These are phyloP conservation scores for Sinocyclocheilus anophthalmus DNA, from an alignment of 2,113 vertebrate genomes.

Conservation along the genomic window DNA sequence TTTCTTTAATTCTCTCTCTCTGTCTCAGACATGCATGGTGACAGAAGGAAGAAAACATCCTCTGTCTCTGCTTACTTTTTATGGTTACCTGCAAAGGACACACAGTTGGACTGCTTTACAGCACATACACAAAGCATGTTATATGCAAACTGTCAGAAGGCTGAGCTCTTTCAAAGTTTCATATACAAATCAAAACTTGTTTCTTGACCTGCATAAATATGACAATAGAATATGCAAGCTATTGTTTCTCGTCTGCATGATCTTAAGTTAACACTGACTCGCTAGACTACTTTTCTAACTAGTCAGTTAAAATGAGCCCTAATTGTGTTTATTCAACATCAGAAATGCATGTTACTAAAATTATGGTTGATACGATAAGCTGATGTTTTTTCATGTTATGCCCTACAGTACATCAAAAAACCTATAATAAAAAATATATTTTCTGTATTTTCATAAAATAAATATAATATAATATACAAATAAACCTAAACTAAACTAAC, in stretches of 20 bases:
- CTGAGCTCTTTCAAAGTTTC: neutral
- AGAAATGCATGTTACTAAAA: neutral
- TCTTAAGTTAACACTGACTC: neutral
- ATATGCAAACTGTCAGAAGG: neutral
- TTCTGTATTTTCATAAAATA: neutral
- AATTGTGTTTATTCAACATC: neutral
- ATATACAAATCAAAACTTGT: neutral
- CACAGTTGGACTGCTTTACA: neutral
- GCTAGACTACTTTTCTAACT: neutral
- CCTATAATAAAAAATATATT: too few species aligned
- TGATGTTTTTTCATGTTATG: neutral
- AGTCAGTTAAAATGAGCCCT: neutral
- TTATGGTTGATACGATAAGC: neutral
- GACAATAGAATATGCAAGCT: neutral
- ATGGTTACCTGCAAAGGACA: neutral
- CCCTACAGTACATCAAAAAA: neutral
- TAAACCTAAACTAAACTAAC: neutral
- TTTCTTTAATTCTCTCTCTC: slow-evolving; percentile 63
- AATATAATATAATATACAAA: neutral
- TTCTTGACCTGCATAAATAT: neutral
- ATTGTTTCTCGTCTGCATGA: neutral
- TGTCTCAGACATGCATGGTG: slow-evolving; percentile 70
- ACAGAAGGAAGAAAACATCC: neutral
- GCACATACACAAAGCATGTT: neutral
- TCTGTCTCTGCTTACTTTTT: neutral